A percentile compares a stretch with the other conserved stretches of the same genome.
These are phyloP conservation scores for Caenorhabditis tropicalis DNA, from an alignment of 1,140 invertebrate genomes.

Conservation along the genomic window DNA sequence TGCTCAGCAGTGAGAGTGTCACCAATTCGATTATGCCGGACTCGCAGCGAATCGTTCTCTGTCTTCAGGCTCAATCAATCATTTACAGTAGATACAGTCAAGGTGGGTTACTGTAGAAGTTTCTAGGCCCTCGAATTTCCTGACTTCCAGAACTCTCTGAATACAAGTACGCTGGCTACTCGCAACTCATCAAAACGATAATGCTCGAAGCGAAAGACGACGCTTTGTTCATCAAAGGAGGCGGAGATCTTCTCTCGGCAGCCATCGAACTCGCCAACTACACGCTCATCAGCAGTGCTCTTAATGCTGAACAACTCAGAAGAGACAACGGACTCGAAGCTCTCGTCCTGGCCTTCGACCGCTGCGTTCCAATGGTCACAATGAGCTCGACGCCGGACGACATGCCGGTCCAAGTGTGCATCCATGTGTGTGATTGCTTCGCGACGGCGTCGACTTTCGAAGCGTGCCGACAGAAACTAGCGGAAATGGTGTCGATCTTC, in stretches of 20 bases:
- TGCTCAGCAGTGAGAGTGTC: conserved; percentile 81
- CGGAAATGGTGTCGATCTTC: conserved; percentile 83
- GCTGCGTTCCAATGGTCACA: conserved; percentile 67
- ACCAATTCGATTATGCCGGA: conserved; percentile 76
- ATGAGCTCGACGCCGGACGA: conserved; percentile 78
- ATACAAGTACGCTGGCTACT: conserved; percentile 99
- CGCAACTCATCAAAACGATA: conserved; percentile 94
- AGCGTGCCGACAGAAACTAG: conserved; percentile 84
- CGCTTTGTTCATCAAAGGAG: conserved; percentile 82
- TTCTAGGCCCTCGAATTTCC: too few species aligned
- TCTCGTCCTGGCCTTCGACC: conserved; percentile 65
- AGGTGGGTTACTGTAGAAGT: too few species aligned
- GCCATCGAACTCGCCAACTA: conserved; percentile 93
- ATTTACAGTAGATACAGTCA: conserved; percentile 76
- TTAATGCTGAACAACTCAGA: conserved; percentile 95
- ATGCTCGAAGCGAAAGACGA: conserved; percentile 90
- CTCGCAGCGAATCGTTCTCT: conserved; percentile 85
- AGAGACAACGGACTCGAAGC: conserved; percentile 87
- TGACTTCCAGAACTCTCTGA: conserved; percentile 83
- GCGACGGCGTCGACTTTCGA: conserved; percentile 92
- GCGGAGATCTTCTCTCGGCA: conserved; percentile 83
- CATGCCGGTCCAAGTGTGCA: conserved; percentile 88
- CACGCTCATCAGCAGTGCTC: conserved; percentile 91
- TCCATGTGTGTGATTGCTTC: conserved; percentile 88
- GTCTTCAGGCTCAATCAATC: conserved; percentile 93